These are phyloP conservation scores for Pomacea maculata DNA, from an alignment of 1,140 invertebrate species.

Conservation along the genomic window DNA sequence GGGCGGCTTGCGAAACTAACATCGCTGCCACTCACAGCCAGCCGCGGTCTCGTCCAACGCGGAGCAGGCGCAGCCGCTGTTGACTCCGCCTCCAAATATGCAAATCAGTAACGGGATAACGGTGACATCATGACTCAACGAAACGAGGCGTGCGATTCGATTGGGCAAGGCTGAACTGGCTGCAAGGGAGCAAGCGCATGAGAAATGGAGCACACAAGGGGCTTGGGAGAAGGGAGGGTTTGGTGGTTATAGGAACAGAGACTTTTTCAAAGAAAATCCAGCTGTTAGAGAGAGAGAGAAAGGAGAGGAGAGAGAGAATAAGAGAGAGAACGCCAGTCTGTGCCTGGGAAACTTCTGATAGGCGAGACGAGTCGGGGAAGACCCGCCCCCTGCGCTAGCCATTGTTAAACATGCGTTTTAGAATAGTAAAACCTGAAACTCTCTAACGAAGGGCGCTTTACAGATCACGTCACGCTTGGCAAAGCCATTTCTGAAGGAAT, in stretches of 20 bases:
- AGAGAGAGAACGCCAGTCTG: not conserved
- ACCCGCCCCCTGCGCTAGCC: not conserved
- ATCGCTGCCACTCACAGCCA: too few species aligned
- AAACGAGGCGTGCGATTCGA: slow-evolving; percentile 5
- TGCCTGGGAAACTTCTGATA: not conserved
- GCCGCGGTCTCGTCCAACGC: too few species aligned
- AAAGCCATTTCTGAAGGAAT: slow-evolving; percentile 9
- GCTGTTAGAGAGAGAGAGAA: not conserved
- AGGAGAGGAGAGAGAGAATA: not conserved
- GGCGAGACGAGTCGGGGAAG: not conserved
- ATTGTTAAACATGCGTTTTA: slow-evolving; percentile 11
- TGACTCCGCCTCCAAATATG: not conserved
- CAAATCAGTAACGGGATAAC: not conserved
- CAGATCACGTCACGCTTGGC: slow-evolving; percentile 4
- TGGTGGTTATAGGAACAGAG: not conserved
- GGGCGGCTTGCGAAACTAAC: too few species aligned
- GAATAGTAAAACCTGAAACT: slow-evolving; percentile 9
- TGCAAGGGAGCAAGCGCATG: too few species aligned
- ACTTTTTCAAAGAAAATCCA: not conserved
- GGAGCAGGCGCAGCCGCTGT: too few species aligned
- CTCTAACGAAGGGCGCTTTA: slow-evolving; percentile 8
- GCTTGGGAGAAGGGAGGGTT: not conserved
- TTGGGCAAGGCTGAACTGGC: not conserved
- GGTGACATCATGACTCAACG: not conserved
- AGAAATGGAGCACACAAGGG: too few species aligned